Base-by-base conservation (phyloP, 2,113 vertebrate genomes). In the Girardinichthys multiradiatus region DNA sequence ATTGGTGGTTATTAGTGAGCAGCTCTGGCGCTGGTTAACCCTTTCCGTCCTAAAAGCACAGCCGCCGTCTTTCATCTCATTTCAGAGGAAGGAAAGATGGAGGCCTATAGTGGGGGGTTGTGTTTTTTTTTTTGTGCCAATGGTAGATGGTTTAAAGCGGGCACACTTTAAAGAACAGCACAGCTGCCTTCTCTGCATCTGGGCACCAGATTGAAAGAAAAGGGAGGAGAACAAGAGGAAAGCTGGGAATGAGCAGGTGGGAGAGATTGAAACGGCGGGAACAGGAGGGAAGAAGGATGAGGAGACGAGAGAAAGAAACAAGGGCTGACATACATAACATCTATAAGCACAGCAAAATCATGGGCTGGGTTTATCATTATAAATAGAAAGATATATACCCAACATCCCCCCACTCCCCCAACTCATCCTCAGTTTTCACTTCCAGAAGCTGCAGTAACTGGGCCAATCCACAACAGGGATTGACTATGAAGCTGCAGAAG, bases 391-490 rank as follows among this genome's bases (percentile, higher is more conserved):
- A 77, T 76, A 76, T 24, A 62, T 57, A 33, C 65, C 62, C 70
- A 80, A 37, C 77, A 57, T n/a, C 65, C 75, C 77, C 57, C 79
- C 68, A 72, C 61, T 73, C 75, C 62, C 81, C 80, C 57, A 51
- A 74, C 72, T 82, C 78, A 82, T 88, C 78, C 82, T 59, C 77
- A 74, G 72, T 83, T 81, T 54, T 64, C 82, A 70, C 72, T 84
- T 82, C 87, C 86, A 90, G 89, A 91, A 85, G 78, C 79, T 79
- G 81, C 77, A 84, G 85, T 83, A 93, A 91, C 86, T 90, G 88
- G 92, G 92, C 91, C 91, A 92, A 87, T 87, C 86, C 92, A 91
- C 91, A 89, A 89, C 86, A 87, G 91, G 92, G 91, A 92, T 91
- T 91, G 90, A 81, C 83, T 71, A 72, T 86, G 69, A 66, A 57